Percentiles rank a stretch among this genome's conserved stretches.
Conservation (phyloP, 2,113 vertebrate species). For the Ctenomys sociabilis region DNA sequence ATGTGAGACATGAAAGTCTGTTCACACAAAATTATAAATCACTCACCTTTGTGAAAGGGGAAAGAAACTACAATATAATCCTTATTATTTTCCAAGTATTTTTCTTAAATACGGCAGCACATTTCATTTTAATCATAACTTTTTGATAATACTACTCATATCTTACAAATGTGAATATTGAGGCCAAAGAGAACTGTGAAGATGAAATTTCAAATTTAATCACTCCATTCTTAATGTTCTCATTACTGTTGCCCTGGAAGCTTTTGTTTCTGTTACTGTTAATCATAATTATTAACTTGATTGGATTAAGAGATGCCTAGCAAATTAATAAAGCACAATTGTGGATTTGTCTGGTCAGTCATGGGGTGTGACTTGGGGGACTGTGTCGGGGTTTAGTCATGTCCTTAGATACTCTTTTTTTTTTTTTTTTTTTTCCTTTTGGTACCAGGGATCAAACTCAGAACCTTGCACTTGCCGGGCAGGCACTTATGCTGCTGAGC, state of each 20-base stretch:
- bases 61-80: conserved; percentile 31
- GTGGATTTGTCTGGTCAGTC: not conserved
- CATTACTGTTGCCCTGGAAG: not conserved
- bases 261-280: conserved; percentile 2
- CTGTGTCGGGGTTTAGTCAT: not conserved
- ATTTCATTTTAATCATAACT: not conserved
- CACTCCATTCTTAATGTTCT: not conserved
- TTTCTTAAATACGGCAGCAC: not conserved
- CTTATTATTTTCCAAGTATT: not conserved
- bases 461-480: too few species aligned
- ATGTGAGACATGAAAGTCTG: not conserved
- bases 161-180: not conserved
- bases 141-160: not conserved
- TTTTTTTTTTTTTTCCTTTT: too few species aligned
- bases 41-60: not conserved
- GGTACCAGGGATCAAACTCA: too few species aligned
- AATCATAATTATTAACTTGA: not conserved
- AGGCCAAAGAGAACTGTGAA: not conserved
- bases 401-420: too few species aligned
- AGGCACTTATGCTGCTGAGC: too few species aligned
- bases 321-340: not conserved
- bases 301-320: not conserved
- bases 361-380: not conserved
- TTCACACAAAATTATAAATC: not conserved
- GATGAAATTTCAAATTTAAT: not conserved